A percentile compares a stretch with the other conserved stretches of the same genome.
Conservation (phyloP, 2,113 vertebrate genomes). For the Lycaon pictus region DNA sequence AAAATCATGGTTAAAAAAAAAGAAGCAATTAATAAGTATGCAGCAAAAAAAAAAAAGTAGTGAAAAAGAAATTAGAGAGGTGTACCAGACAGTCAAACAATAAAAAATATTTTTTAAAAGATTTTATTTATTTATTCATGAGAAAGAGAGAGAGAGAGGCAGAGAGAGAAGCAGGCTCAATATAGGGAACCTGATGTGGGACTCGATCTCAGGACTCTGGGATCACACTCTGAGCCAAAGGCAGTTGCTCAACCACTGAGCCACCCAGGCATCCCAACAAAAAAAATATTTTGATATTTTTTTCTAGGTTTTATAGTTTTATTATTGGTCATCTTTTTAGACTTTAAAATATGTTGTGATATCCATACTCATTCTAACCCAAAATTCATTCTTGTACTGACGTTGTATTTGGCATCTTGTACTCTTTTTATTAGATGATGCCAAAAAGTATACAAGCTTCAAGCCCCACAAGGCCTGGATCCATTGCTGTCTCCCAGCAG, state of each 20-base stretch:
- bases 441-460: not conserved
- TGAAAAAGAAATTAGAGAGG: not conserved
- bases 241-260: no score
- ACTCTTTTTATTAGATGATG: not conserved
- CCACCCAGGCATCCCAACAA: not conserved
- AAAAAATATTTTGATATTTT: not conserved
- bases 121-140: no score
- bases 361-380: constrained; percentile 33
- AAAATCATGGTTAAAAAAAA: not conserved
- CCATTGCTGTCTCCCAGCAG: not conserved
- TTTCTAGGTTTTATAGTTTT: not conserved
- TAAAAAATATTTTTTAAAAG: not conserved
- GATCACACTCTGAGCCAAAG: no score
- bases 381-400: not conserved
- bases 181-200: no score
- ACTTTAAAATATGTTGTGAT: not conserved
- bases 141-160: no score
- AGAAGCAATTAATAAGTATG: not conserved
- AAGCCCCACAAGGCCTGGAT: not conserved
- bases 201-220: no score
- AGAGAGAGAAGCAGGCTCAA: no score
- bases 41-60: not conserved
- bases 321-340: not conserved
- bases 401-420: not conserved
- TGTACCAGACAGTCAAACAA: not conserved